Evolutionary conservation across 2,888 invertebrate species (phyloP).

Genomic region (Drosophila meridiana): DNA sequence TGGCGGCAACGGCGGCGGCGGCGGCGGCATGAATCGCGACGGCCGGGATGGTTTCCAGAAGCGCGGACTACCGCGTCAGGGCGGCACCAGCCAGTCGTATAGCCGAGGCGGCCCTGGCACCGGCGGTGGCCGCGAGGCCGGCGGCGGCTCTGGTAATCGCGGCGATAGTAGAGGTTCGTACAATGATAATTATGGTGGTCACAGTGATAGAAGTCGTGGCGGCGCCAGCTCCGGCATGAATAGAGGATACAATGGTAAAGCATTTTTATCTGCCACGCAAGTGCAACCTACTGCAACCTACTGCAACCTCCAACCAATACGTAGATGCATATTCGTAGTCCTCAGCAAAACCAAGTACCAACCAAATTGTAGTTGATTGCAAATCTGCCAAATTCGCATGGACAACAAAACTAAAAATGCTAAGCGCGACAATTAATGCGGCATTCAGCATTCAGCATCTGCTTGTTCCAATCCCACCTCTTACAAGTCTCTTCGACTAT

Average conservation of each 20-base stretch:
- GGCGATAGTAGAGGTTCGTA: conserved; percentile 85
- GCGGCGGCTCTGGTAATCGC: conserved; percentile 80
- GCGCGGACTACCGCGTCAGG: conserved; percentile 85
- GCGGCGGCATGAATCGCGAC: conserved; percentile 61
- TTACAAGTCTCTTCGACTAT: conserved; percentile 1
- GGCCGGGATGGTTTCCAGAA: conserved; percentile 85
- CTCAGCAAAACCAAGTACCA: conserved; percentile 23
- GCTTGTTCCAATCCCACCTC: conserved; percentile 14
- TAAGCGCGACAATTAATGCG: conserved; percentile 12
- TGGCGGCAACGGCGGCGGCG: conserved; percentile 50
- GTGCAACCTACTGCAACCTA: conserved; percentile 29
- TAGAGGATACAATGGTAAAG: conserved; percentile 86
- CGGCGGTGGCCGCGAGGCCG: conserved; percentile 67
- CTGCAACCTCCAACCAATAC: conserved; percentile 55
- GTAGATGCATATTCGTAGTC: conserved; percentile 73
- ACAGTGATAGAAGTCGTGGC: conserved; percentile 86
- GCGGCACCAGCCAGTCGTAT: conserved; percentile 81
- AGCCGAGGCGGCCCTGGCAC: conserved; percentile 68
- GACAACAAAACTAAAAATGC: conserved; percentile 32
- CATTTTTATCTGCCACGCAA: conserved; percentile 73
- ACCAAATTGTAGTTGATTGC: conserved; percentile 39
- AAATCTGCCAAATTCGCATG: conserved; percentile 38
- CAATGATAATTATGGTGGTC: conserved; percentile 85
- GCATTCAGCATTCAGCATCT: conserved; percentile 6
- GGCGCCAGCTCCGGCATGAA: conserved; percentile 85